Evolutionary conservation across 2,888 invertebrate genomes (phyloP).

Genomic region (Capitulum mitella): DNA sequence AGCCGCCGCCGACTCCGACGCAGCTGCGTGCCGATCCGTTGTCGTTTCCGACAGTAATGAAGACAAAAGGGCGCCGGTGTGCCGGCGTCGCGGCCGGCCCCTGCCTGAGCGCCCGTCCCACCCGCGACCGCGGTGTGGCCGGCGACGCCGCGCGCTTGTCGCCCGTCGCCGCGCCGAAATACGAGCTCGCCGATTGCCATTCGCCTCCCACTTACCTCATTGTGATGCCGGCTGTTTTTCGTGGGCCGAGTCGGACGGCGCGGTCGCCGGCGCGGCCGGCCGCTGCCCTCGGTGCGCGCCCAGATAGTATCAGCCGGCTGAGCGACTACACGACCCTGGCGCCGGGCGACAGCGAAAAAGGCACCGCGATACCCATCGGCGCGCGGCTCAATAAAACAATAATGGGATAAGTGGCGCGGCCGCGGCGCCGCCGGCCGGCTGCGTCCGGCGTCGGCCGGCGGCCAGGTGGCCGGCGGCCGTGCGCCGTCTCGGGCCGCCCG

Average conservation of each 20-base stretch:
- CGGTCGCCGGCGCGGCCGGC: not conserved
- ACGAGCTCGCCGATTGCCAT: not conserved
- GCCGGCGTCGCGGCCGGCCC: not conserved
- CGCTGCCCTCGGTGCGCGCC: not conserved
- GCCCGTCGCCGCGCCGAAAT: not conserved
- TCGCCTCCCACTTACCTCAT: not conserved
- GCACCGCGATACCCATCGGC: not conserved
- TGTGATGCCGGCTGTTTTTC: slow-evolving; percentile 17
- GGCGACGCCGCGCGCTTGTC: not conserved
- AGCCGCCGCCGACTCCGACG: not conserved
- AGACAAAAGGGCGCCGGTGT: not conserved
- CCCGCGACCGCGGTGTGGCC: not conserved
- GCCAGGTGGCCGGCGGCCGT: not conserved
- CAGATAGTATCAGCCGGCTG: not conserved
- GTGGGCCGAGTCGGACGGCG: not conserved
- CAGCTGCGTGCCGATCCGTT: slow-evolving; percentile 5
- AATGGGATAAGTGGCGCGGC: slow-evolving; percentile 20
- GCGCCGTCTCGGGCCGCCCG: not conserved
- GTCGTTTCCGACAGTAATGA: slow-evolving; percentile 15
- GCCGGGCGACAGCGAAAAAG: not conserved
- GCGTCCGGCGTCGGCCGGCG: not conserved
- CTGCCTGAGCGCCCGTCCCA: not conserved
- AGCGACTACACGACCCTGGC: not conserved
- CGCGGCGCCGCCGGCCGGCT: not conserved
- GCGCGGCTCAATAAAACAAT: slow-evolving; percentile 14